Base-by-base conservation (phyloP, 2,113 vertebrate genomes). In the Bos indicus region DNA sequence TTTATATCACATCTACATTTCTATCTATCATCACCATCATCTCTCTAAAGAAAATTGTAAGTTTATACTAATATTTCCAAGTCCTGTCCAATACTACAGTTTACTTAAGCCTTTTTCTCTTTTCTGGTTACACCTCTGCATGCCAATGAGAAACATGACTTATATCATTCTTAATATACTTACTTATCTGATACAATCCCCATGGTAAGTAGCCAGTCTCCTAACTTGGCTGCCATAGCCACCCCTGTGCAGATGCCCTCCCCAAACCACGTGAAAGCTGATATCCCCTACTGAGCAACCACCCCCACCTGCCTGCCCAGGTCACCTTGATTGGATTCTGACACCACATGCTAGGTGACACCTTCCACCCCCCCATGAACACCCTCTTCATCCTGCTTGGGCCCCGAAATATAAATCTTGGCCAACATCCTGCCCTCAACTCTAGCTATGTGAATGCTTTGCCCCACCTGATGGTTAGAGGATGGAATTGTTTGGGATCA, bases 11-110 rank as follows among this genome's bases (percentile, higher is more conserved):
- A 74, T 25, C 28, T 59, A 21, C 48, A 30, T 67, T 57, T 91
- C 88, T 59, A 2, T 90, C 40, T n/a, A 60, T 19, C 43, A 10
- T 84, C 51, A 71, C 60, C 30, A 93, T 80, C 5, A n/a, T 60
- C 21, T 86, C 40, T 64, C 43, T 56, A 60, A 71, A 48, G 57
- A 78, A 96, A 93, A 80, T 4, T 83, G 0, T 92, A 93, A 77
- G 36, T 64, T 96, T 94, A 95, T 12, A 82, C 17, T 30, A 82
- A n/a, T 59, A 90, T 15, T 46, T 90, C 64, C 19, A 83, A 60
- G 89, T 94, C 30, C 51, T 93, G 43, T n/a, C 30, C 51, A 84
- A 52, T 14, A 52, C 33, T 59, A 64, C 11, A 91, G 17, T 95
- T 83, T 59, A 90, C 67, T 62, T 88, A 52, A 90, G n/a, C 19